These are phyloP conservation scores for Maniola jurtina DNA, from an alignment of 1,140 invertebrate species.

Conservation along the genomic window DNA sequence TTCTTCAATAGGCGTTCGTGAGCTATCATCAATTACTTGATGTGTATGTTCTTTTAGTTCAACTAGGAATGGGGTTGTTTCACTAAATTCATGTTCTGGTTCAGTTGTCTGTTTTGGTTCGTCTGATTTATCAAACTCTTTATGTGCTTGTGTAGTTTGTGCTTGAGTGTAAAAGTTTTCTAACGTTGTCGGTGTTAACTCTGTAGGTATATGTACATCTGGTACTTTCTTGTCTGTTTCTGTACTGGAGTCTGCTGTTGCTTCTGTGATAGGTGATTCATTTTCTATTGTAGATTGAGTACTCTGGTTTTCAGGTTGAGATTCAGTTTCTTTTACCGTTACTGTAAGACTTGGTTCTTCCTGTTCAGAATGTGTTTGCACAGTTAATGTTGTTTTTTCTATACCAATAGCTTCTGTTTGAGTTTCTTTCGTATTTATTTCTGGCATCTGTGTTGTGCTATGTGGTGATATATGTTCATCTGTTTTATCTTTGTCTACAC, in stretches of 20 bases:
- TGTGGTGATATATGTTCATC: neutral
- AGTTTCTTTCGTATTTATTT: neutral
- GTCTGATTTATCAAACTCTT: slow-evolving; percentile 14
- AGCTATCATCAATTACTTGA: slow-evolving; percentile 39
- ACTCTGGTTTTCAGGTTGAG: slow-evolving; percentile 10
- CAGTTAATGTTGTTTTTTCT: slow-evolving; percentile 2
- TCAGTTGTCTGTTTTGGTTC: slow-evolving; percentile 27
- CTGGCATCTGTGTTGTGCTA: neutral
- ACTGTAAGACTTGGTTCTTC: neutral
- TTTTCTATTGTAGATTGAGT: slow-evolving; percentile 8
- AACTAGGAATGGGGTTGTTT: slow-evolving; percentile 56
- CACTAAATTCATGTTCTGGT: slow-evolving; percentile 28
- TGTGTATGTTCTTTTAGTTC: slow-evolving; percentile 68
- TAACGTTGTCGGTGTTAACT: slow-evolving; percentile 14
- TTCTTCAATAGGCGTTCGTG: slow-evolving; percentile 32
- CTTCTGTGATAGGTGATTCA: neutral
- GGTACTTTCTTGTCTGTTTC: slow-evolving; percentile 10
- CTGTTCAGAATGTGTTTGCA: neutral
- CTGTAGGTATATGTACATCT: slow-evolving; percentile 11
- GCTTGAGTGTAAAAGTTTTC: neutral
- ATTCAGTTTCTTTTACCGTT: slow-evolving; percentile 8
- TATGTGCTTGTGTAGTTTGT: slow-evolving; percentile 11
- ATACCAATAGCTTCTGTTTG: neutral
- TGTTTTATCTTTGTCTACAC: neutral
- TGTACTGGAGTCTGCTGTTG: slow-evolving; percentile 7